These are phyloP conservation scores for Arothron firmamentum DNA, from an alignment of 2,113 vertebrate genomes.

Conservation along the genomic window DNA sequence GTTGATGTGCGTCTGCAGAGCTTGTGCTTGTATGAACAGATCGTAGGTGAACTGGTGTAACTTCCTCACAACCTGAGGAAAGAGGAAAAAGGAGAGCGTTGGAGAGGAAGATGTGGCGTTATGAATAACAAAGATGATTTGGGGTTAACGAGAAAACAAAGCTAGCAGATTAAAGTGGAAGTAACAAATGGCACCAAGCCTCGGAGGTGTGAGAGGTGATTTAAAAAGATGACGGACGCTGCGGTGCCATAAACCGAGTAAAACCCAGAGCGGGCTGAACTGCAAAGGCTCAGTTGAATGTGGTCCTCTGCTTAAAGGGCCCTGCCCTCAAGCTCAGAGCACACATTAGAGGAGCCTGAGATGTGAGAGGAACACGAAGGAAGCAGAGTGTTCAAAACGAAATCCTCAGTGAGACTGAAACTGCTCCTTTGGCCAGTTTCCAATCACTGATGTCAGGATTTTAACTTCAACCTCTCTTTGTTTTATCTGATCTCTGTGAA, in stretches of 20 bases:
- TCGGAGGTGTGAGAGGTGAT: constrained; percentile 17
- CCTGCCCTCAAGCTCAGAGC: constrained; percentile 31
- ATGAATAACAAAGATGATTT: not conserved
- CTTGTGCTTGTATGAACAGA: constrained; percentile 87
- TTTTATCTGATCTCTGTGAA: not conserved
- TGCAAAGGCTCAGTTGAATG: constrained; percentile 29
- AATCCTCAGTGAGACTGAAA: constrained; percentile 41
- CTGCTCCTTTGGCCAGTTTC: not conserved
- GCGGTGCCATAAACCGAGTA: constrained; percentile 30
- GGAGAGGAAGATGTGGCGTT: constrained; percentile 4
- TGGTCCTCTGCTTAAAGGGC: constrained; percentile 29
- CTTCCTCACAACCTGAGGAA: constrained; percentile 85
- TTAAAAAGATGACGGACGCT: constrained; percentile 35
- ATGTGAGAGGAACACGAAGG: constrained; percentile 33
- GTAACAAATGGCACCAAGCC: constrained; percentile 7
- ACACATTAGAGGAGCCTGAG: constrained; percentile 31
- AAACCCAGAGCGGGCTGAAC: constrained; percentile 17
- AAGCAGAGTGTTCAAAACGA: constrained; percentile 38
- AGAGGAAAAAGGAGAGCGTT: not conserved
- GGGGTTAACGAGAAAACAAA: constrained; percentile 12
- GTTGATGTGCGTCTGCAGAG: constrained; percentile 81
- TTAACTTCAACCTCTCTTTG: constrained; percentile 1
- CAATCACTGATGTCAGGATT: constrained; percentile 10
- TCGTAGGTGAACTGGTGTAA: constrained; percentile 96
- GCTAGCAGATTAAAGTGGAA: constrained; percentile 7